Conservation (phyloP, 2,113 vertebrate genomes). For the Gracilinanus agilis region DNA sequence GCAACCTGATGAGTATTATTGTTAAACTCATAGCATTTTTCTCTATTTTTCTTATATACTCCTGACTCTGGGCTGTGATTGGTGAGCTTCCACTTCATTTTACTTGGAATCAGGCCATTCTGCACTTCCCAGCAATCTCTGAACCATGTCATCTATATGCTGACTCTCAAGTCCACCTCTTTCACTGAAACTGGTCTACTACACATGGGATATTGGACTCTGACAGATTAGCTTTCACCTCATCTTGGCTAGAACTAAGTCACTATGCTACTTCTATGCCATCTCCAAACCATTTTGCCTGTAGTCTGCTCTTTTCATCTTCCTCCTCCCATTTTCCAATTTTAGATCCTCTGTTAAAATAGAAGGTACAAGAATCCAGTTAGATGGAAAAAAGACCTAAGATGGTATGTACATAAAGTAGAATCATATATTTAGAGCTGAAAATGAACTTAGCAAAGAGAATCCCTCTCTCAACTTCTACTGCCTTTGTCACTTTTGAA, state of each 20-base stretch:
- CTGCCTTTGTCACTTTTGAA: not conserved
- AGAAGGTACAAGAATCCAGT: no score
- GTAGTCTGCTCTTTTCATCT: not conserved
- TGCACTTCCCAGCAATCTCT: not conserved
- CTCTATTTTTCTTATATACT: not conserved
- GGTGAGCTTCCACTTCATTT: not conserved
- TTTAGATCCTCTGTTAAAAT: not conserved
- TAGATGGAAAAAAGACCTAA: no score
- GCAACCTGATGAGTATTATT: conserved; percentile 31
- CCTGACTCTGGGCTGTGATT: not conserved
- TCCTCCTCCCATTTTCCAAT: not conserved
- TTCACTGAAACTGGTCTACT: not conserved
- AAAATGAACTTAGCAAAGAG: no score
- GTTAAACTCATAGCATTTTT: not conserved
- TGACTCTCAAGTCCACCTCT: not conserved
- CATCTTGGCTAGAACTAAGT: not conserved
- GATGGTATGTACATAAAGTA: no score
- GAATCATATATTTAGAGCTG: no score
- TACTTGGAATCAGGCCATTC: not conserved
- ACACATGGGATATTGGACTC: not conserved
- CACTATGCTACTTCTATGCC: not conserved
- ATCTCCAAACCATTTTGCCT: not conserved
- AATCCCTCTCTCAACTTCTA: no score
- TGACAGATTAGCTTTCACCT: not conserved
- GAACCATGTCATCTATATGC: not conserved